Evolutionary conservation across 2,113 vertebrate genomes (phyloP), one percentile per base, ranked within the genome.

Genomic region (Hyla sarda): DNA sequence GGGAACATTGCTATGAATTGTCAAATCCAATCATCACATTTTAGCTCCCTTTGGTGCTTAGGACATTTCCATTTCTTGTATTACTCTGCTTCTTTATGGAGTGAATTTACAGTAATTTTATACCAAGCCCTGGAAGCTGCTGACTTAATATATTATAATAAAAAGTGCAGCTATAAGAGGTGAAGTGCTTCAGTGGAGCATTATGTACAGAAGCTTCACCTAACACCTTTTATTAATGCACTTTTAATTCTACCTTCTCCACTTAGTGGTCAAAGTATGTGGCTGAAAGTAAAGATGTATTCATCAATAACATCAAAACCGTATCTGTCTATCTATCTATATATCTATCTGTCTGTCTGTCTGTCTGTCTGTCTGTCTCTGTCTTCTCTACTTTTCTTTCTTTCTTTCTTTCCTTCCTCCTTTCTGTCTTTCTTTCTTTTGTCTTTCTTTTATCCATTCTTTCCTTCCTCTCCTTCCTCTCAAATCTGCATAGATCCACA

Each of bases 1-100:
- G 34, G 34, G 19, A 71, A 71, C 67, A 41, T 71, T 54, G 48
- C 47, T 52, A 77, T 54, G 48, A 77, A 77, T 17, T 77, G 74
- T 77, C 47, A 77, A 77, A 77, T 77, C n/a, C 28, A 77, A 77
- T 77, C 50, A 77, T 52, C 48, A 52, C 25, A 77, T 71, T 41
- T 71, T 71, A 41, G 34, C 74, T 77, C n/a, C 74, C 16, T 52
- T 28, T 77, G 45, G 74, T 52, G 48, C 28, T 30, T 54, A 54
- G 74, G 48, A 77, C 17, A 19, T 77, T 54, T 32, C 74, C 47
- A 77, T 30, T 77, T 32, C 47, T 11, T 77, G 47, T 52, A 77
- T 77, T 52, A 77, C 25, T 77, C 28, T 52, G 14, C 48, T 54
- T 52, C 74, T 77, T 50, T 77, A 52, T 52, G 74, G 25, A 77